These are phyloP conservation scores for Oncorhynchus keta DNA, from an alignment of 2,113 vertebrate genomes.

Conservation along the genomic window DNA sequence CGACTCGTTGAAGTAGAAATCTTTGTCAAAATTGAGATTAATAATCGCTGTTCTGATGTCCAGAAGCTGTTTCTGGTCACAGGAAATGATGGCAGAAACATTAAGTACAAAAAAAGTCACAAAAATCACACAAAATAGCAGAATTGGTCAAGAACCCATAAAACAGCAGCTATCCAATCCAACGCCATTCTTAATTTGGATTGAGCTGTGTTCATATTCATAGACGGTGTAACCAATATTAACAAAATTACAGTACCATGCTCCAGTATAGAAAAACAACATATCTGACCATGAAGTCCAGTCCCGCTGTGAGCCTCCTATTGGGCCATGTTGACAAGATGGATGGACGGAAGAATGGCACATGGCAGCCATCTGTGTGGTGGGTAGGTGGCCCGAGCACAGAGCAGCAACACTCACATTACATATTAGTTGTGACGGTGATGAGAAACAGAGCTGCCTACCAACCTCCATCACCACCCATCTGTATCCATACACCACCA, in stretches of 20 bases:
- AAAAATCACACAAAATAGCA: no score
- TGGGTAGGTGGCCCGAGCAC: constrained; percentile 40
- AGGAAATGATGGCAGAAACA: no score
- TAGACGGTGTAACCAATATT: neutral
- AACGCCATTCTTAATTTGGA: no score
- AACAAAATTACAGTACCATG: neutral
- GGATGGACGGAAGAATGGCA: constrained; percentile 44
- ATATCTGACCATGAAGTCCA: neutral
- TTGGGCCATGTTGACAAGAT: constrained; percentile 44
- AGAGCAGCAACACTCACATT: constrained; percentile 27
- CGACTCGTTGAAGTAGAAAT: no score
- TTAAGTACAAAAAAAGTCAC: no score
- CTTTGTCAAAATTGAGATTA: no score
- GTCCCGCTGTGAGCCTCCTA: constrained; percentile 24
- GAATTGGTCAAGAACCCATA: no score
- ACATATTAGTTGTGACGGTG: constrained; percentile 41
- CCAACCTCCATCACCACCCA: neutral
- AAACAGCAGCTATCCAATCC: no score
- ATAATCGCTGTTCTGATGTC: no score
- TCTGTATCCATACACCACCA: constrained; percentile 6
- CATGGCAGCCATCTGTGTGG: constrained; percentile 58
- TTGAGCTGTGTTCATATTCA: no score
- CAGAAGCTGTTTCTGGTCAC: no score
- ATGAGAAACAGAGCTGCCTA: constrained; percentile 41
- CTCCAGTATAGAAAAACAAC: constrained; percentile 3